Conservation (phyloP, 1,140 invertebrate genomes). For the Choristoneura fumiferana region DNA sequence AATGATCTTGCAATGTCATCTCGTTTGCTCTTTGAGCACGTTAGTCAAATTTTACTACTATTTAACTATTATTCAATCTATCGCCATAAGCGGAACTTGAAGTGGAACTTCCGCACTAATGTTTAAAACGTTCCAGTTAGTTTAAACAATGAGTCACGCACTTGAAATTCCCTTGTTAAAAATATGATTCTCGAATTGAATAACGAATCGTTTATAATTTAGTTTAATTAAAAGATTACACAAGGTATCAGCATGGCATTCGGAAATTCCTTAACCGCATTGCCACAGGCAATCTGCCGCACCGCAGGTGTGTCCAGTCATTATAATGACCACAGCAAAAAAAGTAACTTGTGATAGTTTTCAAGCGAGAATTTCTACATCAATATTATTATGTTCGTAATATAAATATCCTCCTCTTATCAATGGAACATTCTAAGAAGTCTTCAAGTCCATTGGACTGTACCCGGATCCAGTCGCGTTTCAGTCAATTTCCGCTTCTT, state of each 20-base stretch:
- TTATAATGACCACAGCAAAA: slow-evolving; percentile 5
- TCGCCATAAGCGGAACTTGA: not conserved
- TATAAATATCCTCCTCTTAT: too few relatives aligned
- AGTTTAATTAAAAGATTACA: too few relatives aligned
- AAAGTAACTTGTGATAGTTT: not conserved
- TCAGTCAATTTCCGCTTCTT: slow-evolving; percentile 49
- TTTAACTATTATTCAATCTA: slow-evolving; percentile 1
- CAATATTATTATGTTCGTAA: too few relatives aligned
- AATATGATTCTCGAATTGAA: not conserved
- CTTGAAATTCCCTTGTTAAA: not conserved
- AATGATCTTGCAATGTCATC: too few relatives aligned
- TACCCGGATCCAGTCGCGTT: slow-evolving; percentile 36
- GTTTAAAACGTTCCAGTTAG: not conserved
- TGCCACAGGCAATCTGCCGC: not conserved
- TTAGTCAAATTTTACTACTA: too few relatives aligned
- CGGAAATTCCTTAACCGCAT: slow-evolving; percentile 5
- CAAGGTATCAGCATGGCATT: not conserved
- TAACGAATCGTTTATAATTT: not conserved
- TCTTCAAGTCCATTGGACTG: slow-evolving; percentile 4
- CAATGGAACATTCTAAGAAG: not conserved
- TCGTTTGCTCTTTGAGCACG: not conserved
- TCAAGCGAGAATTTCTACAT: too few relatives aligned
- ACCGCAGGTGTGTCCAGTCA: slow-evolving; percentile 2
- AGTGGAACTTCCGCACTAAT: not conserved
- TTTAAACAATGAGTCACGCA: not conserved